Evolutionary conservation across 2,797 vertebrate species (phyloP).

Genomic region (Saxicola maurus): DNA sequence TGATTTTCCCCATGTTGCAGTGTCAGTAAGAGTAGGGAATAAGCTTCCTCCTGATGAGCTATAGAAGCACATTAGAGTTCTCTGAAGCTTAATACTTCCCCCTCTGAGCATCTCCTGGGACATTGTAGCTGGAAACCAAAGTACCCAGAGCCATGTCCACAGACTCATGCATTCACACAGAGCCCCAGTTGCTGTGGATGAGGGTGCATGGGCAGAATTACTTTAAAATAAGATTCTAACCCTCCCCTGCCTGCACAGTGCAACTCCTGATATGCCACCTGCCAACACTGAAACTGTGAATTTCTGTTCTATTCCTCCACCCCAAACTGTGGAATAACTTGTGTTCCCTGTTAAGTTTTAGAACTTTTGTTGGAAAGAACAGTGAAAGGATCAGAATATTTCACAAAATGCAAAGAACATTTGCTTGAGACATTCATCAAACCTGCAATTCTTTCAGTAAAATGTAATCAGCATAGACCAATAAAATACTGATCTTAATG

Average conservation of each 20-base stretch:
- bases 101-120: neutral
- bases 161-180: neutral
- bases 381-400: neutral
- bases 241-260: neutral
- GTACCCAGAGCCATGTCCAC: rapidly evolving
- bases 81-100: neutral
- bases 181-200: neutral
- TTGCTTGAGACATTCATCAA: neutral
- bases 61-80: neutral
- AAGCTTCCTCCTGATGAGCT: neutral
- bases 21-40: neutral
- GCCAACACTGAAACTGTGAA: neutral
- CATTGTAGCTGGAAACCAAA: neutral
- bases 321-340: neutral
- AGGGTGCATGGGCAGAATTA: neutral
- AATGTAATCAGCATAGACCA: neutral
- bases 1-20: rapidly evolving
- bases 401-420: neutral
- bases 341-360: neutral
- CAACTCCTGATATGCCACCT: neutral
- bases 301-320: neutral
- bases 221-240: neutral
- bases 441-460: neutral
- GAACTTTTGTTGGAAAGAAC: neutral
- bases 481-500: neutral